Percentiles rank a stretch among this genome's conserved stretches.
Evolutionary conservation across 1,140 invertebrate genomes (phyloP).

Genomic region (Steinernema feltiae): DNA sequence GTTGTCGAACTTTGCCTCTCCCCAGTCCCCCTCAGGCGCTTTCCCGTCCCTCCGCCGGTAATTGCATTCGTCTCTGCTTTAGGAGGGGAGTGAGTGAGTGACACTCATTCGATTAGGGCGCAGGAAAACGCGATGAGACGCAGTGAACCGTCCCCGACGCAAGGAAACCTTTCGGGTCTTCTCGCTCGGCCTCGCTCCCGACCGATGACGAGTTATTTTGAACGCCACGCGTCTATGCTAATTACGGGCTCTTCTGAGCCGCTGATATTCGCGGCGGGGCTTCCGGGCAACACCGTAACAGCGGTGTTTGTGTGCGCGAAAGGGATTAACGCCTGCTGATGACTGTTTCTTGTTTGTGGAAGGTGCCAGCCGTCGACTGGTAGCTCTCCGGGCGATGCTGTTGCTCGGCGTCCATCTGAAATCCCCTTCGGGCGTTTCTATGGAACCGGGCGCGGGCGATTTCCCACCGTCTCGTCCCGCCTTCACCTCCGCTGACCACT

Average conservation of each 20-base stretch:
- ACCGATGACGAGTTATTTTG: not conserved
- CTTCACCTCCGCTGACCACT: not conserved
- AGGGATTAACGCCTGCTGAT: not conserved
- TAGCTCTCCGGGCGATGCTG: not conserved
- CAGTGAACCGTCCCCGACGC: not conserved
- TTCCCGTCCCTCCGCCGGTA: not conserved
- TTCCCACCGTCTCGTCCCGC: too few species aligned
- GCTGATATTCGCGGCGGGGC: not conserved
- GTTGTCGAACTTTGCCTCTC: not conserved
- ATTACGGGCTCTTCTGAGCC: not conserved
- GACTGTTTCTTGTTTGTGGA: conserved; percentile 8
- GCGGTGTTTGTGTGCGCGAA: not conserved
- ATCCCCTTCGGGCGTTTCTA: not conserved
- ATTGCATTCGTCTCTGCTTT: not conserved
- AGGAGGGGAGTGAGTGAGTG: not conserved
- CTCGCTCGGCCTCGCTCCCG: too few species aligned
- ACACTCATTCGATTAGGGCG: not conserved
- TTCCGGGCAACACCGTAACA: not conserved
- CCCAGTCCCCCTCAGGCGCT: not conserved
- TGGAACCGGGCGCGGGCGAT: conserved; percentile 1
- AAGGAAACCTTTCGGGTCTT: not conserved
- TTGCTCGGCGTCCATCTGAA: not conserved
- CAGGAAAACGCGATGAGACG: not conserved
- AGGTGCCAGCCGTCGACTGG: conserved; percentile 1
- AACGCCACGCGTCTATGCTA: not conserved